phyloP scores from a whole-genome alignment of 64 coral and sea anemone genomes.

The Pachyseris speciosa region DNA sequence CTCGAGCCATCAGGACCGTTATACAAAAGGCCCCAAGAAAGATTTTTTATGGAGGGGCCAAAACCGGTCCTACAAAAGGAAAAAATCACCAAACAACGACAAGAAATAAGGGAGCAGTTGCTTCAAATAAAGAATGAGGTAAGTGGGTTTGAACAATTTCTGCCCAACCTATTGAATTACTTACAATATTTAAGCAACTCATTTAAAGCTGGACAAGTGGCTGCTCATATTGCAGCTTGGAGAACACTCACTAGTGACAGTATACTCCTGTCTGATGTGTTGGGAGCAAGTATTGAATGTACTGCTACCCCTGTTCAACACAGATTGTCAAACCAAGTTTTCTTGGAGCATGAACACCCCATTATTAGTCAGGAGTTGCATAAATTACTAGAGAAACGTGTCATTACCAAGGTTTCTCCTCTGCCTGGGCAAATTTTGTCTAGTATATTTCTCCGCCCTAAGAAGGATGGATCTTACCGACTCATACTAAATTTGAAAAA shows the following conservation, averaged over 20 bases:
- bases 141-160: background rate
- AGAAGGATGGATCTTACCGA: slow-evolving; percentile 52
- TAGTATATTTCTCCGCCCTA: slow-evolving; percentile 40
- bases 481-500: slow-evolving; percentile 53
- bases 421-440: slow-evolving; percentile 23
- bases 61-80: background rate
- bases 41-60: slow-evolving; percentile 50
- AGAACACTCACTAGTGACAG: slow-evolving; percentile 1
- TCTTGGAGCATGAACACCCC: background rate
- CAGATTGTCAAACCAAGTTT: background rate
- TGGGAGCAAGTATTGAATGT: slow-evolving; percentile 28
- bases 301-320: slow-evolving; percentile 31
- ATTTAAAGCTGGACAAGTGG: slow-evolving; percentile 28
- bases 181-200: background rate
- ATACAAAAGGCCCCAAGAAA: background rate
- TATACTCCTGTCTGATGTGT: slow-evolving; percentile 8
- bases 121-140: slow-evolving; percentile 14
- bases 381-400: slow-evolving; percentile 33
- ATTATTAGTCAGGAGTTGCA: slow-evolving; percentile 9
- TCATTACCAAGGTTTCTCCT: background rate
- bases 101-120: slow-evolving; percentile 34
- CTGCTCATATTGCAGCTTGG: slow-evolving; percentile 2
- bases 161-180: background rate
- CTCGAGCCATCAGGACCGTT: background rate
- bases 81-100: background rate